These are phyloP conservation scores for Hoplostethus atlanticus DNA, from an alignment of 2,797 vertebrate species.

Conservation along the genomic window DNA sequence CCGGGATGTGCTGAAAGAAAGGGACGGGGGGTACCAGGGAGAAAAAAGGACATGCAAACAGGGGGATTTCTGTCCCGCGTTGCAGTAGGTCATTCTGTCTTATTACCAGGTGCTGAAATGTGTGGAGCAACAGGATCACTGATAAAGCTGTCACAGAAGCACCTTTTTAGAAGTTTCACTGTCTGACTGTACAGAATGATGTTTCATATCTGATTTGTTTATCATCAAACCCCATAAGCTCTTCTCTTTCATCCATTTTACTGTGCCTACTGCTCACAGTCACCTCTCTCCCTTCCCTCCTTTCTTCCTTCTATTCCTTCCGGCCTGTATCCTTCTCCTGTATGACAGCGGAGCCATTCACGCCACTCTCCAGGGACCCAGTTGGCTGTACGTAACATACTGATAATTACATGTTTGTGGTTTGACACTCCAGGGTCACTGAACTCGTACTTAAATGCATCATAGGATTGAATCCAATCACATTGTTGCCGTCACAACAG, in stretches of 20 bases:
- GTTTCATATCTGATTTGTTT: background rate
- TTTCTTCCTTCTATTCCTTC: background rate
- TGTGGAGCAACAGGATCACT: background rate
- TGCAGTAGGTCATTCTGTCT: slow-evolving; percentile 10
- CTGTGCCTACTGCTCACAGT: background rate
- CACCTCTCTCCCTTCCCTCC: background rate
- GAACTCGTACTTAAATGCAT: background rate
- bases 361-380: slow-evolving; percentile 85
- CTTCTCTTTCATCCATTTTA: background rate
- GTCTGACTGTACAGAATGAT: background rate
- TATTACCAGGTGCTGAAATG: slow-evolving; percentile 37
- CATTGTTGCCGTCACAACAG: too few relatives aligned
- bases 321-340: background rate
- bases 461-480: background rate
- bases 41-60: background rate
- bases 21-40: background rate
- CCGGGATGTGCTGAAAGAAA: slow-evolving; percentile 17
- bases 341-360: slow-evolving; percentile 86
- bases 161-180: background rate
- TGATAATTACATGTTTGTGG: background rate
- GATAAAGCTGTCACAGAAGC: background rate
- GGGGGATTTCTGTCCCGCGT: background rate
- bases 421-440: background rate
- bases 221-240: background rate
- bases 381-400: slow-evolving; percentile 86